Conservation (phyloP, 2,888 invertebrate species). For the Proisotoma minuta region DNA sequence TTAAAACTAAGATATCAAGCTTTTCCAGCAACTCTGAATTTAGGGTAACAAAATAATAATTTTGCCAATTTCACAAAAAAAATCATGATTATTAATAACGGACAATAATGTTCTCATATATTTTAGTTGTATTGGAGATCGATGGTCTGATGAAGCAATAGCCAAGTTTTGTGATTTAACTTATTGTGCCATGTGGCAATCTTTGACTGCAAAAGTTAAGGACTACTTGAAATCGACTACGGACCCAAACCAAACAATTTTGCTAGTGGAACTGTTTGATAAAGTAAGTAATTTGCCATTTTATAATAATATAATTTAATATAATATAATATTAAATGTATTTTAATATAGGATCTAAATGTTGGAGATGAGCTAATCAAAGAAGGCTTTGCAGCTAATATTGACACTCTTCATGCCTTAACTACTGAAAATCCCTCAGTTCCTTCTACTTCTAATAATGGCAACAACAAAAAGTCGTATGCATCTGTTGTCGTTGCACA, state of each 20-base stretch:
- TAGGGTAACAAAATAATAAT: slow-evolving; percentile 29
- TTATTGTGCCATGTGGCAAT: slow-evolving; percentile 65
- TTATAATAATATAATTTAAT: background rate
- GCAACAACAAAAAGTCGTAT: slow-evolving; percentile 27
- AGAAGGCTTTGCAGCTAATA: slow-evolving; percentile 56
- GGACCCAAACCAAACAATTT: slow-evolving; percentile 60
- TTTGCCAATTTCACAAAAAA: background rate
- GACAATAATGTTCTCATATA: background rate
- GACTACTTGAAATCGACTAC: slow-evolving; percentile 59
- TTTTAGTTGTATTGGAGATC: slow-evolving; percentile 38
- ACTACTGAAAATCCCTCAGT: background rate
- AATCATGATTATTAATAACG: background rate
- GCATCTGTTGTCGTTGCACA: slow-evolving; percentile 22
- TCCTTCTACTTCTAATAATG: background rate
- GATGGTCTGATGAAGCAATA: slow-evolving; percentile 50
- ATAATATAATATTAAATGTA: background rate
- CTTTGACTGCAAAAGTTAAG: slow-evolving; percentile 68
- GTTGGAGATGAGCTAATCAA: slow-evolving; percentile 60
- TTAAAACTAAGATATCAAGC: slow-evolving; percentile 73
- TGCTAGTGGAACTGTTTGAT: slow-evolving; percentile 70
- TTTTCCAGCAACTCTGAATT: slow-evolving; percentile 58
- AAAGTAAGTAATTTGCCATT: slow-evolving; percentile 49
- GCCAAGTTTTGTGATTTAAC: slow-evolving; percentile 52
- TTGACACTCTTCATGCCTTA: background rate
- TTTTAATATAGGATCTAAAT: slow-evolving; percentile 55